phyloP scores from a whole-genome alignment of 2,888 invertebrate genomes.

The Desoria tigrina region DNA sequence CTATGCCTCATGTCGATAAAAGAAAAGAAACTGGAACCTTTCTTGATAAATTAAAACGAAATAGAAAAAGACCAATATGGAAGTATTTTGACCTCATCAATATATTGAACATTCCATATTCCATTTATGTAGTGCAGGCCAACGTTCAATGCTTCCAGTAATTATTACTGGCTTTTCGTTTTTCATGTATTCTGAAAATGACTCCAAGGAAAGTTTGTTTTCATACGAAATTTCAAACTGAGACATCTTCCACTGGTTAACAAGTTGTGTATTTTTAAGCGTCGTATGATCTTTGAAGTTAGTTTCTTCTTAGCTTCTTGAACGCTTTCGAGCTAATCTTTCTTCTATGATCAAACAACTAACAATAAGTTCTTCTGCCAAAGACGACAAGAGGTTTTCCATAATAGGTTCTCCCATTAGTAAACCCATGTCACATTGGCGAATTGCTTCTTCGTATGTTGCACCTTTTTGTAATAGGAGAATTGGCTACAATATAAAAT shows the following conservation, averaged over 20 bases:
- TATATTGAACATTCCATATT: slow-evolving; percentile 69
- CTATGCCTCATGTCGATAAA: too few species aligned
- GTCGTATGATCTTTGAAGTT: neutral
- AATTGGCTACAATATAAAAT: slow-evolving; percentile 8
- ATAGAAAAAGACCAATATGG: too few species aligned
- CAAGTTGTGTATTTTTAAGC: neutral
- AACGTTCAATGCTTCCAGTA: slow-evolving; percentile 64
- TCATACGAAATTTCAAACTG: slow-evolving; percentile 50
- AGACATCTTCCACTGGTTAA: slow-evolving; percentile 18
- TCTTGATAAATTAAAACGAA: too few species aligned
- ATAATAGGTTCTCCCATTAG: slow-evolving; percentile 69
- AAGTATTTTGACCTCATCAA: slow-evolving; percentile 64
- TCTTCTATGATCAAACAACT: neutral
- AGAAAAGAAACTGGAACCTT: too few species aligned
- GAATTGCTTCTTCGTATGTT: slow-evolving; percentile 32
- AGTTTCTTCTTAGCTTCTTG: neutral
- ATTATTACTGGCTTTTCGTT: slow-evolving; percentile 69
- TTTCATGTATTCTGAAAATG: slow-evolving; percentile 65
- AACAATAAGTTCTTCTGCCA: slow-evolving; percentile 42
- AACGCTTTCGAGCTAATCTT: neutral
- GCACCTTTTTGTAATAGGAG: neutral
- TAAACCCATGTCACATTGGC: slow-evolving; percentile 70
- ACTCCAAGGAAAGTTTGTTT: slow-evolving; percentile 68
- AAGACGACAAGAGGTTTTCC: slow-evolving; percentile 56
- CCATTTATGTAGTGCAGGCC: slow-evolving; percentile 87